phyloP scores from a whole-genome alignment of 2,113 vertebrate genomes.

The Notechis scutatus region DNA sequence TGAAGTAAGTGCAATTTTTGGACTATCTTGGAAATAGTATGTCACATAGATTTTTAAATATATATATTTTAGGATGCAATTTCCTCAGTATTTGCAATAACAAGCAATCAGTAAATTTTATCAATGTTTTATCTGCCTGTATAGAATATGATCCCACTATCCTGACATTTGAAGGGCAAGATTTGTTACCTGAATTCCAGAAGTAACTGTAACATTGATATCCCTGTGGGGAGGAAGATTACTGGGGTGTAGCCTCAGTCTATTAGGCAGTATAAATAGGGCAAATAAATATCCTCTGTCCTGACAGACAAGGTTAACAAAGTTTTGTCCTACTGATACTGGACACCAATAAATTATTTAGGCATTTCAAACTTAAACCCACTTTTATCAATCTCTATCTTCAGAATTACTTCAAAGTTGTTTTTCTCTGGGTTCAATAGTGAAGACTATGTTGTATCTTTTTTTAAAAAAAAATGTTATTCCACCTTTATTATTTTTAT shows the following conservation, averaged over 20 bases:
- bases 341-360: neutral
- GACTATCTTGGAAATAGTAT: conserved; percentile 63
- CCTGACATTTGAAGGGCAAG: conserved; percentile 55
- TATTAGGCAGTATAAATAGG: neutral
- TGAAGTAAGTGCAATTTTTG: conserved; percentile 58
- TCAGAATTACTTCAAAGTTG: neutral
- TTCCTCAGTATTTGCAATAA: conserved; percentile 67
- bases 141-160: conserved; percentile 50
- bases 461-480: neutral
- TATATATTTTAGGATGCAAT: conserved; percentile 62
- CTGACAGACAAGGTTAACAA: fast-evolving
- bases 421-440: neutral
- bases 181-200: conserved; percentile 46
- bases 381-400: neutral
- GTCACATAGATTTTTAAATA: neutral
- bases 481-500: neutral
- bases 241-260: conserved; percentile 11
- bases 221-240: conserved; percentile 41
- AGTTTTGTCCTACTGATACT: neutral
- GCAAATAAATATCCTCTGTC: neutral
- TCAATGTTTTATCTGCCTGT: conserved; percentile 67
- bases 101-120: conserved; percentile 66
- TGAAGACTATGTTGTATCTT: neutral
- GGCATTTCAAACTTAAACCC: neutral
- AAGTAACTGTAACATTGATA: conserved; percentile 31